phyloP scores from a whole-genome alignment of 2,888 invertebrate genomes.

The Suillia variegata region DNA sequence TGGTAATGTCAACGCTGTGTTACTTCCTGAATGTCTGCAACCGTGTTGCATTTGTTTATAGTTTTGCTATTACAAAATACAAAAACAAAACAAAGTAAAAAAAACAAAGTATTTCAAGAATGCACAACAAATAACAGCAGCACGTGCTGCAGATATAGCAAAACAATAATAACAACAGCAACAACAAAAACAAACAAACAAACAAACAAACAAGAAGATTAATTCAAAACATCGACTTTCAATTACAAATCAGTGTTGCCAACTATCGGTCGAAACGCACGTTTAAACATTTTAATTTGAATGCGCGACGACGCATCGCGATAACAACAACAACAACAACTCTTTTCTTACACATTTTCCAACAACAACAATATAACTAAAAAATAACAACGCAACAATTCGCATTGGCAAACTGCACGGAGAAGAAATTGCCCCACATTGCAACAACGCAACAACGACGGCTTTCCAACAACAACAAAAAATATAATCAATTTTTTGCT shows the following conservation, averaged over 20 bases:
- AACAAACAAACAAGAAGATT: conserved; percentile 27
- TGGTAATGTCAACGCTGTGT: too few relatives aligned
- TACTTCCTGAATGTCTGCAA: too few relatives aligned
- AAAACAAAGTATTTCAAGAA: not conserved
- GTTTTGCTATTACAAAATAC: too few relatives aligned
- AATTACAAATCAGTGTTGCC: conserved; percentile 1
- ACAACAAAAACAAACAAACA: conserved; percentile 25
- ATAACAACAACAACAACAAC: not conserved
- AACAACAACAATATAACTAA: not conserved
- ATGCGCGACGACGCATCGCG: not conserved
- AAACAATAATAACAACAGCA: not conserved
- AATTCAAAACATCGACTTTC: too few relatives aligned
- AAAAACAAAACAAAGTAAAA: too few relatives aligned
- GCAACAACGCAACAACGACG: conserved; percentile 5
- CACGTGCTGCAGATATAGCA: not conserved
- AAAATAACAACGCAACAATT: conserved; percentile 8
- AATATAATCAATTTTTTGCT: not conserved
- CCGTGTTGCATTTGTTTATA: too few relatives aligned
- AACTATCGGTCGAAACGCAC: not conserved
- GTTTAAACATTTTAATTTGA: not conserved
- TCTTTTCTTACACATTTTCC: too few relatives aligned
- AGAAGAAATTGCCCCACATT: conserved; percentile 26
- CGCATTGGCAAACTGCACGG: too few relatives aligned
- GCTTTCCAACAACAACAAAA: not conserved
- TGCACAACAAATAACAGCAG: not conserved